A percentile compares a stretch with the other conserved stretches of the same genome.
Evolutionary conservation across 2,113 vertebrate genomes (phyloP).

Genomic region (Fregata magnificens): DNA sequence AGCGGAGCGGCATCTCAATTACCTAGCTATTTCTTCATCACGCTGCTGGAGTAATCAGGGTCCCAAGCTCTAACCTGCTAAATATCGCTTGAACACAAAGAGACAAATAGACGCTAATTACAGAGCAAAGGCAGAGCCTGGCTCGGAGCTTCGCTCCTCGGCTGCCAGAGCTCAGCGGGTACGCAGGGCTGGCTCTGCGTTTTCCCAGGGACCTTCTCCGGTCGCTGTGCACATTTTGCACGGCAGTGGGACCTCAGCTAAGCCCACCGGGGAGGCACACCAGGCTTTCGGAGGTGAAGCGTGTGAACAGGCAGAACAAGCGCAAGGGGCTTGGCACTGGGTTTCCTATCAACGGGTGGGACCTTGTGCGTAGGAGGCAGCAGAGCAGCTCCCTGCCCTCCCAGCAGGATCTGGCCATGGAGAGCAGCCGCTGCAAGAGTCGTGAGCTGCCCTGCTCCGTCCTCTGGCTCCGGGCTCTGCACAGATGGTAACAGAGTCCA

Average conservation of each 20-base stretch:
- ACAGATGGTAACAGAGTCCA: accelerated
- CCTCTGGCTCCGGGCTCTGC: background rate
- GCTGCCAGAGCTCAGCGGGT: no score
- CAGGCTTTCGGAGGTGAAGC: background rate
- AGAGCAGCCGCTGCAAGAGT: background rate
- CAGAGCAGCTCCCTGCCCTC: background rate
- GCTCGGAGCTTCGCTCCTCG: no score
- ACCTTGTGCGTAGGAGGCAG: background rate
- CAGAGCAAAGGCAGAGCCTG: background rate
- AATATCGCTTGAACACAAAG: constrained; percentile 21
- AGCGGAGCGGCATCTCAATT: constrained; percentile 44
- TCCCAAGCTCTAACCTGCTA: constrained; percentile 50
- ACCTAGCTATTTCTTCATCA: constrained; percentile 53
- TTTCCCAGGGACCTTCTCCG: background rate
- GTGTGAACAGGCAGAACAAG: accelerated
- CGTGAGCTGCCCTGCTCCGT: background rate
- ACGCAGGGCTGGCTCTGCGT: background rate
- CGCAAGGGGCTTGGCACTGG: accelerated
- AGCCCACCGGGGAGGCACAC: no score
- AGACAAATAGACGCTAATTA: constrained; percentile 44
- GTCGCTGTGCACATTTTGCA: accelerated
- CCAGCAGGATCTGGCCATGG: background rate
- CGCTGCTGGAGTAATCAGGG: constrained; percentile 5
- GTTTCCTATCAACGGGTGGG: background rate
- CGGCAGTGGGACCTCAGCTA: background rate